phyloP scores from a whole-genome alignment of 2,113 vertebrate species.

The Coryphaenoides rupestris region DNA sequence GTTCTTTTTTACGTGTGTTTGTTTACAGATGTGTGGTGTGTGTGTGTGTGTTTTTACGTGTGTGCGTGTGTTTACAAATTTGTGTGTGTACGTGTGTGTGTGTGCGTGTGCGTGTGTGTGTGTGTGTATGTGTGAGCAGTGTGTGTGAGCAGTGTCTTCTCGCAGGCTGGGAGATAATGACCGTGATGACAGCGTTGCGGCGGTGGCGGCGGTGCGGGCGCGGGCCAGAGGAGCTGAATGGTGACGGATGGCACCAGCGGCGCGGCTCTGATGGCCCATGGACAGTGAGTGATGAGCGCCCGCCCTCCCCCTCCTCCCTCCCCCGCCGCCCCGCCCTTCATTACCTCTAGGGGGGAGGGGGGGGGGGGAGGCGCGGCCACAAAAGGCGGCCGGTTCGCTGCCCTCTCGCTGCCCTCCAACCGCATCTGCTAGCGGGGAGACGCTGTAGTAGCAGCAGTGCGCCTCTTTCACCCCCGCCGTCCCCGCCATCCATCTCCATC shows the following conservation, averaged over 20 bases:
- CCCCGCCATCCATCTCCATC: slow-evolving; percentile 71
- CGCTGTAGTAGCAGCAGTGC: slow-evolving; percentile 42
- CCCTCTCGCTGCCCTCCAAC: slow-evolving; percentile 71
- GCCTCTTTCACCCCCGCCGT: slow-evolving; percentile 68
- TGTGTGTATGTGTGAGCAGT: neutral
- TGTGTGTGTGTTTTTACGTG: slow-evolving; percentile 19
- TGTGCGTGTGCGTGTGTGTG: slow-evolving; percentile 39
- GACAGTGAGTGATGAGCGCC: slow-evolving; percentile 86
- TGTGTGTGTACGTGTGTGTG: slow-evolving; percentile 25
- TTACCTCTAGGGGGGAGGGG: slow-evolving; percentile 82
- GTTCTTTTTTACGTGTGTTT: neutral
- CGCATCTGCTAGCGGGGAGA: slow-evolving; percentile 69
- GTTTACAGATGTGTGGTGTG: neutral
- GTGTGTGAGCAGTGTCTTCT: slow-evolving; percentile 11
- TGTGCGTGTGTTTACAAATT: slow-evolving; percentile 23
- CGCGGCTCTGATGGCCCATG: slow-evolving; percentile 88
- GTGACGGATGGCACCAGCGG: slow-evolving; percentile 88
- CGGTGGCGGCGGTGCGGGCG: slow-evolving; percentile 83
- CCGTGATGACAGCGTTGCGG: slow-evolving; percentile 85
- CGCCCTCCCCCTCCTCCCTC: slow-evolving; percentile 83
- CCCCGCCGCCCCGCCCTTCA: slow-evolving; percentile 86
- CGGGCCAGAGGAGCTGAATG: slow-evolving; percentile 85
- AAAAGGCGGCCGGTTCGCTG: slow-evolving; percentile 68
- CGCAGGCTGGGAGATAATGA: slow-evolving; percentile 84
- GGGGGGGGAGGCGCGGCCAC: slow-evolving; percentile 70